Evolutionary conservation across 2,797 vertebrate species (phyloP).

Genomic region (Squalus acanthias): DNA sequence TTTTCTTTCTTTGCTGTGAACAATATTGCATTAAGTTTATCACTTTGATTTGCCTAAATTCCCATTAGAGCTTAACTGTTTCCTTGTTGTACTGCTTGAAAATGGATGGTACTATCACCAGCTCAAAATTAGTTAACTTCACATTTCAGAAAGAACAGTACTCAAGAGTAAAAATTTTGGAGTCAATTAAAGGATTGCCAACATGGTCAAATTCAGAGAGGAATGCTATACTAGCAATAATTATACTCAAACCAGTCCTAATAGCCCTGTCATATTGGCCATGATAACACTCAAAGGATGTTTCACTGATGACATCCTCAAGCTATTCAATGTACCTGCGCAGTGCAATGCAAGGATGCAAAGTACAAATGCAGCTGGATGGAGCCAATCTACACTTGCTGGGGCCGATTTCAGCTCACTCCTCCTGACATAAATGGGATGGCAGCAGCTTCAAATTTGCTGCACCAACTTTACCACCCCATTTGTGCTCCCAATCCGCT

Average conservation of each 20-base stretch:
- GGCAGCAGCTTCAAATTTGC: too few species aligned
- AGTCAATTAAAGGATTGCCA: neutral
- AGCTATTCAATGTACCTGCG: too few species aligned
- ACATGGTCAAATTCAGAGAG: neutral
- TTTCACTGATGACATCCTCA: too few species aligned
- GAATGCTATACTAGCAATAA: neutral
- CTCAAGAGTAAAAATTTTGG: neutral
- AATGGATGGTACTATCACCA: neutral
- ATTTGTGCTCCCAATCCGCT: too few species aligned
- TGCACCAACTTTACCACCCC: too few species aligned
- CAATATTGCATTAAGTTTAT: neutral
- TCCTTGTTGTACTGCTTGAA: neutral
- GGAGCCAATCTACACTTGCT: too few species aligned
- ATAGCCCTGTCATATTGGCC: neutral
- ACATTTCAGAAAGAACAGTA: neutral
- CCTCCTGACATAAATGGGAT: too few species aligned
- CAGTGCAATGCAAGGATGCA: too few species aligned
- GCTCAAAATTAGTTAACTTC: neutral
- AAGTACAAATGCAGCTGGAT: too few species aligned
- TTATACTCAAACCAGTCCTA: neutral
- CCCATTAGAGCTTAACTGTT: neutral
- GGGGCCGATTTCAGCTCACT: too few species aligned
- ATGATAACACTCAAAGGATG: too few species aligned
- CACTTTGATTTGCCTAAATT: neutral
- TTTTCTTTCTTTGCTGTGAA: neutral